These are phyloP conservation scores for Strongylocentrotus purpuratus DNA, from an alignment of 35 echinoderm and acorn worm species.

Conservation along the genomic window DNA sequence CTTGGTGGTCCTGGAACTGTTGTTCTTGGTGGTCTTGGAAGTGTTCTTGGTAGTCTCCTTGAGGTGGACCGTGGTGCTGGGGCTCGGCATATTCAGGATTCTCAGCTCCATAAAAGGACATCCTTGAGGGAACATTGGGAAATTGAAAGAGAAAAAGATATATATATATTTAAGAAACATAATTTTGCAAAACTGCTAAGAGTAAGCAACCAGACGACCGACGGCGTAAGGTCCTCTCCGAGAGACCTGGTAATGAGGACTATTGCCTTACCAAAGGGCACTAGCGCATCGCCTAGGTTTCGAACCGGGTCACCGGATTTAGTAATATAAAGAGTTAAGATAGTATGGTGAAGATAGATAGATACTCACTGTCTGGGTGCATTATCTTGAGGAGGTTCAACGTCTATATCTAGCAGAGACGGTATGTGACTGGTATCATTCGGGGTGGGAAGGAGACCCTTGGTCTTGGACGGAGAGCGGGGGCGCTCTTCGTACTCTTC, in stretches of 20 bases:
- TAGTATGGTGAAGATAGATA: not conserved
- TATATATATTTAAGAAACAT: too few species aligned
- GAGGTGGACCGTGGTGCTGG: not conserved
- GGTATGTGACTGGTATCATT: constrained; percentile 39
- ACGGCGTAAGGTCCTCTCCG: too few species aligned
- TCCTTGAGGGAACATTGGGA: not conserved
- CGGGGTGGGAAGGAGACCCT: not conserved
- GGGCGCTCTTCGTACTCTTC: not conserved
- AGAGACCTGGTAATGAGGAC: too few species aligned
- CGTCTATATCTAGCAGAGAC: constrained; percentile 64
- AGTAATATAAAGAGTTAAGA: too few species aligned
- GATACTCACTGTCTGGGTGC: constrained; percentile 2
- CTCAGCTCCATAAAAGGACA: constrained; percentile 39
- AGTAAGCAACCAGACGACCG: too few species aligned
- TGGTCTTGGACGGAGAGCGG: constrained; percentile 34
- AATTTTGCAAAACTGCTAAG: too few species aligned
- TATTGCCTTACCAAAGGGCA: too few species aligned
- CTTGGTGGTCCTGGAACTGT: not conserved
- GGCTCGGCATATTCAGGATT: not conserved
- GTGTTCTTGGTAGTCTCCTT: not conserved
- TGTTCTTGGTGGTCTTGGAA: not conserved
- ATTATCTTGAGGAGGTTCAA: constrained; percentile 44
- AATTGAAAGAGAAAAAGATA: not conserved
- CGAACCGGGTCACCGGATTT: too few species aligned
- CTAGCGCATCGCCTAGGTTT: too few species aligned